phyloP scores from a whole-genome alignment of 1,140 invertebrate genomes.

The Prorops nasuta region DNA sequence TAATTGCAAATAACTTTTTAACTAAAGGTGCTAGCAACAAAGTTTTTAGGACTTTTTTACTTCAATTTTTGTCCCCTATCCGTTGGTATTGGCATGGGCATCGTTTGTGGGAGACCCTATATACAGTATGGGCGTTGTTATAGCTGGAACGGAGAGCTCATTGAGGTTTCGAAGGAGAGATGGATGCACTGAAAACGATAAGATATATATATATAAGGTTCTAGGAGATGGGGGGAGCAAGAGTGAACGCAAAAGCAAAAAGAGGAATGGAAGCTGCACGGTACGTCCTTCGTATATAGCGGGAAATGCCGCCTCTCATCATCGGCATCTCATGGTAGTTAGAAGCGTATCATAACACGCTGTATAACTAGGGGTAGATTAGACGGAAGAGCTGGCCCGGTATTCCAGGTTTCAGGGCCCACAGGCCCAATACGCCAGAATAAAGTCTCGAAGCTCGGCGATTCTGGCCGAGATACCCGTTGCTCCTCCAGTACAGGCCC shows the following conservation, averaged over 20 bases:
- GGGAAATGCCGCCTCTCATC: constrained; percentile 16
- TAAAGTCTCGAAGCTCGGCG: constrained; percentile 33
- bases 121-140: too few species aligned
- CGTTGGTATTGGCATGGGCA: too few species aligned
- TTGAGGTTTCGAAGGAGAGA: too few species aligned
- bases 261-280: neutral
- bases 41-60: too few species aligned
- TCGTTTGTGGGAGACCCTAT: too few species aligned
- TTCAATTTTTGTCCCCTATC: too few species aligned
- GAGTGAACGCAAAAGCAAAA: neutral
- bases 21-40: too few species aligned
- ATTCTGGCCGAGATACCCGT: constrained; percentile 32
- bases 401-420: constrained; percentile 16
- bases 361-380: constrained; percentile 36
- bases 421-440: constrained; percentile 33
- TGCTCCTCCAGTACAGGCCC: constrained; percentile 9
- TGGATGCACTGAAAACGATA: too few species aligned
- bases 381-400: constrained; percentile 16
- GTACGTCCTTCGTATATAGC: neutral
- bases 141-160: neutral
- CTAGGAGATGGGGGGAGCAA: too few species aligned
- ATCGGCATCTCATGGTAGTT: constrained; percentile 34
- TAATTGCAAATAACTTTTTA: too few species aligned
- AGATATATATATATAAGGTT: too few species aligned
- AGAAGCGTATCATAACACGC: constrained; percentile 36